Evolutionary conservation across 37 sponge, comb jelly and placozoan genomes (phyloP), one percentile per base, ranked within the genome.

Genomic region (Ephydatia muelleri): DNA sequence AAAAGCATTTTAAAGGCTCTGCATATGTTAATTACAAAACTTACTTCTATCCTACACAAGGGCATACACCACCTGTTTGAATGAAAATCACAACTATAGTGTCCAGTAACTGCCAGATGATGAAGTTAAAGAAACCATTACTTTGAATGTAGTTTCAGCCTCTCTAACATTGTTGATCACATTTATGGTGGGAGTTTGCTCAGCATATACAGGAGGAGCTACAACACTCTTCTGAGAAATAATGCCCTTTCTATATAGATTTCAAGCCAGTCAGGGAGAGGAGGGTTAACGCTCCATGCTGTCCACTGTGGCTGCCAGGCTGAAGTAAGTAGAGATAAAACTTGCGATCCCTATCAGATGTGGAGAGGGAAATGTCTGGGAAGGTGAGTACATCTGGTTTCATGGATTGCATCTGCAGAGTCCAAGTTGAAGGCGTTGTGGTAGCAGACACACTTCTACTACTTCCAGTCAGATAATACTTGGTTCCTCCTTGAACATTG

Each of bases 401-500:
- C 72, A 71, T 71, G 32, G 32, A 11, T 27, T 71, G 30, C 72
- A 71, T 71, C 29, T 34, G 32, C 32, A 71, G 72, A 14, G 30
- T 71, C 72, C 72, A 71, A 1, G 11, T 71, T 13, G 9, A 34
- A 1, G 72, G 72, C 11, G 72, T 71, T 1, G 72, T 34, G 21
- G 21, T 13, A 33, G 14, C 21, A 71, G 72, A 3, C 13, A 71
- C 1, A 34, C 72, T 14, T 9, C 72, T 33, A 21, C 72, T 27
- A 71, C 30, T 33, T 31, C 14, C 72, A 34, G 72, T 71, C 72
- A 71, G 72, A 25, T 71, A 71, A 27, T 71, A 31, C 0, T 31
- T 71, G 72, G 72, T 34, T 71, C 72, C 72, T 34, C 72, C 32
- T 71, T 71, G 72, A 33, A 33, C 72, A 71, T 71, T 71, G 30